phyloP scores from a whole-genome alignment of 2,797 vertebrate species.

The Micropoecilia bifurca region DNA sequence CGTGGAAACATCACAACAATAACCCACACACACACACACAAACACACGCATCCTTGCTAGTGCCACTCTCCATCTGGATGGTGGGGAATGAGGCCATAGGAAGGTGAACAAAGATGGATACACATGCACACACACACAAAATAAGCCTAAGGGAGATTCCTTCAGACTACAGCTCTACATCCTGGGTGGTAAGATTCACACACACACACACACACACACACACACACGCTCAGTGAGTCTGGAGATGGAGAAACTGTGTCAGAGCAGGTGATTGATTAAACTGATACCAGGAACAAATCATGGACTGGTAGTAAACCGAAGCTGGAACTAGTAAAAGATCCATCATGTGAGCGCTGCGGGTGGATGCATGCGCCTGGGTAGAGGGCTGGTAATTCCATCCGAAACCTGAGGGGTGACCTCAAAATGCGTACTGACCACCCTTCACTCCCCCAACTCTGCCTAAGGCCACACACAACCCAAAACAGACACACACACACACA shows the following conservation, averaged over 20 bases:
- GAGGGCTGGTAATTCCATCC: conserved; percentile 71
- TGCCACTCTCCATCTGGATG: conserved; percentile 37
- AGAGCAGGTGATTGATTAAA: conserved; percentile 55
- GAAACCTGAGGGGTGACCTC: conserved; percentile 68
- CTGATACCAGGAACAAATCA: conserved; percentile 44
- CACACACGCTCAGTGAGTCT: conserved; percentile 24
- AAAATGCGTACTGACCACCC: conserved; percentile 65
- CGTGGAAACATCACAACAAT: conserved; percentile 55
- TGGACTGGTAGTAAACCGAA: conserved; percentile 26
- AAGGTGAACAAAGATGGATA: conserved; percentile 61
- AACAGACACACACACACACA: conserved; percentile 72
- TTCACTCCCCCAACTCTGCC: conserved; percentile 29
- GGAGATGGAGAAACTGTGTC: conserved; percentile 42
- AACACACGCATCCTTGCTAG: conserved; percentile 21
- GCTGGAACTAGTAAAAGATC: conserved; percentile 40
- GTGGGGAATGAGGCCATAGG: conserved; percentile 9
- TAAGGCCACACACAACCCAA: conserved; percentile 67
- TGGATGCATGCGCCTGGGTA: conserved; percentile 20
- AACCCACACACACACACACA: conserved; percentile 14
- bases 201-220: not conserved
- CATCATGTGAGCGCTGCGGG: not conserved
- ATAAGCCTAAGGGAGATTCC: conserved; percentile 63
- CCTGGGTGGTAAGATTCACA: conserved; percentile 67
- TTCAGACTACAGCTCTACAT: conserved; percentile 46
- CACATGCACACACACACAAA: conserved; percentile 19